Conservation (phyloP, 2,797 vertebrate species). For the Sandelia bainsii region DNA sequence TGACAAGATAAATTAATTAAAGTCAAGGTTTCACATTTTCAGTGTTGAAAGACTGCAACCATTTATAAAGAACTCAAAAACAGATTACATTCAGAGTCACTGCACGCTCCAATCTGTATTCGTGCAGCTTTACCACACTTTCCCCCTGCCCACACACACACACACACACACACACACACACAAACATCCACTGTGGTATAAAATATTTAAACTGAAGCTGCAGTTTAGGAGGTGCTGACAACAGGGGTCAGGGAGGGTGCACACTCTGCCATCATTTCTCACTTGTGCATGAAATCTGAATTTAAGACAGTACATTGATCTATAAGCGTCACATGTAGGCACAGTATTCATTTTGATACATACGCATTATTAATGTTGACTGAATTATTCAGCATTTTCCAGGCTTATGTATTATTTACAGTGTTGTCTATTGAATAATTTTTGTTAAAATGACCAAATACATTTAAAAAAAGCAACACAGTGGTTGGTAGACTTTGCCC, state of each 20-base stretch:
- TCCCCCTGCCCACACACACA: slow-evolving; percentile 2
- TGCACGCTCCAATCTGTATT: slow-evolving; percentile 28
- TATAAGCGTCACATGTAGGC: slow-evolving; percentile 11
- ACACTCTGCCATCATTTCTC: background rate
- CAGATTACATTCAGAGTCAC: slow-evolving; percentile 10
- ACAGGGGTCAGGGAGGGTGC: slow-evolving; percentile 50
- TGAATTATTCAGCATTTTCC: slow-evolving; percentile 44
- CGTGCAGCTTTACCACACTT: background rate
- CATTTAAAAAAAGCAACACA: background rate
- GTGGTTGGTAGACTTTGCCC: background rate
- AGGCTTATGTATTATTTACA: slow-evolving; percentile 32
- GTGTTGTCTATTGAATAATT: slow-evolving; percentile 36
- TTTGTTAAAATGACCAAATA: slow-evolving; percentile 32
- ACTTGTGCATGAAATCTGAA: background rate
- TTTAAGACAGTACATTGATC: slow-evolving; percentile 6
- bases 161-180: slow-evolving; percentile 7
- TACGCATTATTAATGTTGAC: slow-evolving; percentile 14
- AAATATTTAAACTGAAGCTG: slow-evolving; percentile 69
- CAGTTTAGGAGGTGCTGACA: slow-evolving; percentile 49
- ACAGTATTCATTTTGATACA: slow-evolving; percentile 10
- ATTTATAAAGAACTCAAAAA: background rate
- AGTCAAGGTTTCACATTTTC: too few species aligned
- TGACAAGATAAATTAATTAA: too few species aligned
- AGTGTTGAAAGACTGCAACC: too few species aligned
- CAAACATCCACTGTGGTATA: slow-evolving; percentile 23